Evolutionary conservation across 2,888 invertebrate species (phyloP).

Genomic region (Andrena flavipes): DNA sequence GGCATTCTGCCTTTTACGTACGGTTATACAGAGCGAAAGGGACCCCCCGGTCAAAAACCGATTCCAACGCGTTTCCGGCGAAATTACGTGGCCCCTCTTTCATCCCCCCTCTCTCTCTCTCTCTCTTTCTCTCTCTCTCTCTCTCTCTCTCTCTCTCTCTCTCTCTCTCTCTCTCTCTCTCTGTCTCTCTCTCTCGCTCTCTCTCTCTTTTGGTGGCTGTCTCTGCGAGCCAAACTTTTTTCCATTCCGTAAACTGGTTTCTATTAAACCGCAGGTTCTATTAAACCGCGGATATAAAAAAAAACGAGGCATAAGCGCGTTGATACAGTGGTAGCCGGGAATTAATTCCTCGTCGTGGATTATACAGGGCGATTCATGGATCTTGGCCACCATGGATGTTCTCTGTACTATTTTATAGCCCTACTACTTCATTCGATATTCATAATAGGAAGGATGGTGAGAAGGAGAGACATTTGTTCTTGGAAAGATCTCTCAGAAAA

Average conservation of each 20-base stretch:
- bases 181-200: not conserved
- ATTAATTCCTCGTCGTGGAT: not conserved
- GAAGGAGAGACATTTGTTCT: too few species aligned
- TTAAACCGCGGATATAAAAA: conserved; percentile 2
- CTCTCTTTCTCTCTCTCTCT: not conserved
- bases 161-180: not conserved
- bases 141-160: not conserved
- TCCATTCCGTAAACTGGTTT: not conserved
- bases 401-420: not conserved
- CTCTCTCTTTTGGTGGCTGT: not conserved
- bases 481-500: too few species aligned
- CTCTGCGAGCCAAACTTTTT: conserved; percentile 7
- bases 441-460: too few species aligned
- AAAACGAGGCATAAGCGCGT: not conserved
- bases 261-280: not conserved
- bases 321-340: not conserved
- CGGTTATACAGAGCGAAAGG: conserved; percentile 16
- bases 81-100: conserved; percentile 24
- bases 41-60: conserved; percentile 37
- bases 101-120: not conserved
- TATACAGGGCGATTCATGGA: not conserved
- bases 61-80: conserved; percentile 38
- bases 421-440: too few species aligned
- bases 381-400: not conserved
- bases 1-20: conserved; percentile 34